These are phyloP conservation scores for Bagarius yarrelli DNA, from an alignment of 2,113 vertebrate species.

Conservation along the genomic window DNA sequence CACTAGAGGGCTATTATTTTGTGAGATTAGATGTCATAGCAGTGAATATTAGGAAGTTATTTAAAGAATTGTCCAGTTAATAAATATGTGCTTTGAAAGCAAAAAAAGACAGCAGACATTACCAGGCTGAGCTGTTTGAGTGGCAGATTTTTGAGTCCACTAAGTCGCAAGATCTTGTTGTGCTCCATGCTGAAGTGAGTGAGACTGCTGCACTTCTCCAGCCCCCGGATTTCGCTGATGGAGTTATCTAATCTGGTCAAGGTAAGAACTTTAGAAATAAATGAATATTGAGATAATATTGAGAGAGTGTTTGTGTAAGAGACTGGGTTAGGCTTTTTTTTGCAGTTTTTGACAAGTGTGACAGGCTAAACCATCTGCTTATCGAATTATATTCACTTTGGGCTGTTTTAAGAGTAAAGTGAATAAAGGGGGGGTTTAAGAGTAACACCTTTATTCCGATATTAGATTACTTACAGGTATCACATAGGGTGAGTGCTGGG, in stretches of 20 bases:
- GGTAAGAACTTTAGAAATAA: conserved; percentile 51
- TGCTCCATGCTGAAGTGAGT: conserved; percentile 79
- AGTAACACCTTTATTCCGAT: too few species aligned
- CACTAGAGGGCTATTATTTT: not conserved
- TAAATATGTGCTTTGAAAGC: too few species aligned
- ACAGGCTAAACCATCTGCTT: not conserved
- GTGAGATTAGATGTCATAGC: not conserved
- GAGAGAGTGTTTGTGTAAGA: too few species aligned
- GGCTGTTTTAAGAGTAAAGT: not conserved
- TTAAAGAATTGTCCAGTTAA: too few species aligned
- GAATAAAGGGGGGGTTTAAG: too few species aligned
- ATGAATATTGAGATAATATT: not conserved
- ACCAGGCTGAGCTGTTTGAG: conserved; percentile 82
- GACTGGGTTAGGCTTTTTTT: not conserved
- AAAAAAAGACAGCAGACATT: conserved; percentile 35
- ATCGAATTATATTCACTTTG: not conserved
- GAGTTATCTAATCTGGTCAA: conserved; percentile 73
- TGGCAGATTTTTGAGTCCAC: conserved; percentile 72
- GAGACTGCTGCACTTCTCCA: conserved; percentile 78
- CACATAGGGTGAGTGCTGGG: not conserved
- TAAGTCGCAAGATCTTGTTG: conserved; percentile 76
- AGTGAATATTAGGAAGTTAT: too few species aligned
- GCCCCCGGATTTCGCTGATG: conserved; percentile 78
- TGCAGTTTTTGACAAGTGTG: too few species aligned
- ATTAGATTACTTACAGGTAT: too few species aligned